Evolutionary conservation across 1,140 invertebrate genomes (phyloP).

Genomic region (Elysia chlorotica): DNA sequence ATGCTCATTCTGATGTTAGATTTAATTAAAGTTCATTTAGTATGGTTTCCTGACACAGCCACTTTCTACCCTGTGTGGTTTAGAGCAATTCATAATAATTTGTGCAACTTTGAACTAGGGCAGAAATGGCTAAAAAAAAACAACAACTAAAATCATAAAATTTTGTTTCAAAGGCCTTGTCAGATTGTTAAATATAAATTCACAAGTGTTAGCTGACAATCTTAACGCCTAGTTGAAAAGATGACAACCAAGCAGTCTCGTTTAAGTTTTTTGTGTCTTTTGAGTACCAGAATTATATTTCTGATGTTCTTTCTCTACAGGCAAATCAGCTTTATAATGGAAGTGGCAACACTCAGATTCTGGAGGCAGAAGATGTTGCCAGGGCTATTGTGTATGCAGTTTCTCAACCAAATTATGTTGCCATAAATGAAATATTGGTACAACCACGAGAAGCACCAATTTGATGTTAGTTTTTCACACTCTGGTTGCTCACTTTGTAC

Average conservation of each 20-base stretch:
- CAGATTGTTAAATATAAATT: neutral
- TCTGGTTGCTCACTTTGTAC: neutral
- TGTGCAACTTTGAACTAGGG: too few species aligned
- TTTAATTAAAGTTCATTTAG: neutral
- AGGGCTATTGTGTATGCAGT: constrained; percentile 60
- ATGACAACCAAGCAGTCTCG: neutral
- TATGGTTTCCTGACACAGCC: neutral
- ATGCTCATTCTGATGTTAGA: neutral
- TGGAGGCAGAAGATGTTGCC: constrained; percentile 61
- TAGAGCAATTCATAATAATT: neutral
- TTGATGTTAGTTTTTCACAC: constrained; percentile 33
- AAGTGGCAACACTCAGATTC: constrained; percentile 40
- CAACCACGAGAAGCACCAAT: constrained; percentile 62
- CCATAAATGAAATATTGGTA: constrained; percentile 63
- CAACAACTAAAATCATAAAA: too few species aligned
- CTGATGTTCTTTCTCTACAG: constrained; percentile 29
- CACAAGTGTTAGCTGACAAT: neutral
- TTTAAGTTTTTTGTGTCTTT: neutral
- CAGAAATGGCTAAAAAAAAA: too few species aligned
- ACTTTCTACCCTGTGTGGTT: neutral
- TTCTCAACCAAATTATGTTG: constrained; percentile 60
- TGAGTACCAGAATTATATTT: neutral
- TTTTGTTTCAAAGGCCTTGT: too few species aligned
- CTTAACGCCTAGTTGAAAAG: neutral
- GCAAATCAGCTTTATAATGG: constrained; percentile 53